Conservation (phyloP, 2,797 vertebrate species). For the Staurois parvus region DNA sequence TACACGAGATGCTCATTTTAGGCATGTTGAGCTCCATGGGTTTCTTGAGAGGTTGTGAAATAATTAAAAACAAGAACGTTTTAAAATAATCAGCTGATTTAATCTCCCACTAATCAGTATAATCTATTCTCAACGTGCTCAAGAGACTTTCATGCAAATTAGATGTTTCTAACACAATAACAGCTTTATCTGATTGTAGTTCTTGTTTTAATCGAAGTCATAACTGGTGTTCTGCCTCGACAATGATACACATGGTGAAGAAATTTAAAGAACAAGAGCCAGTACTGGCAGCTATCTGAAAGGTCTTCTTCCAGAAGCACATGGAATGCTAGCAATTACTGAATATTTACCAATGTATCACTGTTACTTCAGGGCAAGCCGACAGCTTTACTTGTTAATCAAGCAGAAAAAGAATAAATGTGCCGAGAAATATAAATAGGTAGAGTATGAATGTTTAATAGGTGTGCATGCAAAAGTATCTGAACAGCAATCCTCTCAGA, state of each 20-base stretch:
- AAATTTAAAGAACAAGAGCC: neutral
- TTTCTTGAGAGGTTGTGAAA: conserved; percentile 28
- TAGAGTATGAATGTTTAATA: too few relatives aligned
- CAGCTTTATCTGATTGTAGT: conserved; percentile 19
- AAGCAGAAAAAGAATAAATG: too few relatives aligned
- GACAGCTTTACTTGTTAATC: neutral
- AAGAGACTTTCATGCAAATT: conserved; percentile 52
- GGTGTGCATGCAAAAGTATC: too few relatives aligned
- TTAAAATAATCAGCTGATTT: conserved; percentile 57
- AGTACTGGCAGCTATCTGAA: neutral
- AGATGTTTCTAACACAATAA: conserved; percentile 38
- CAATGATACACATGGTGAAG: neutral
- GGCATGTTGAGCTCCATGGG: conserved; percentile 16
- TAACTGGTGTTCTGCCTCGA: neutral
- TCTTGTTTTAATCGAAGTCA: neutral
- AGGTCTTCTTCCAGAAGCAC: too few relatives aligned
- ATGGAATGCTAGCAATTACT: too few relatives aligned
- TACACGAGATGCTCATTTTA: conserved; percentile 21
- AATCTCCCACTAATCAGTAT: conserved; percentile 55
- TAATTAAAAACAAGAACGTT: conserved; percentile 60
- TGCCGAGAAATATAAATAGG: too few relatives aligned
- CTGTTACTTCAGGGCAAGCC: neutral
- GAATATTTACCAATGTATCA: too few relatives aligned
- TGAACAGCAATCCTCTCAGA: too few relatives aligned
- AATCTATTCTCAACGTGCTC: conserved; percentile 46